Evolutionary conservation across 2,888 invertebrate genomes (phyloP).

Genomic region (Hedychridium roseum): DNA sequence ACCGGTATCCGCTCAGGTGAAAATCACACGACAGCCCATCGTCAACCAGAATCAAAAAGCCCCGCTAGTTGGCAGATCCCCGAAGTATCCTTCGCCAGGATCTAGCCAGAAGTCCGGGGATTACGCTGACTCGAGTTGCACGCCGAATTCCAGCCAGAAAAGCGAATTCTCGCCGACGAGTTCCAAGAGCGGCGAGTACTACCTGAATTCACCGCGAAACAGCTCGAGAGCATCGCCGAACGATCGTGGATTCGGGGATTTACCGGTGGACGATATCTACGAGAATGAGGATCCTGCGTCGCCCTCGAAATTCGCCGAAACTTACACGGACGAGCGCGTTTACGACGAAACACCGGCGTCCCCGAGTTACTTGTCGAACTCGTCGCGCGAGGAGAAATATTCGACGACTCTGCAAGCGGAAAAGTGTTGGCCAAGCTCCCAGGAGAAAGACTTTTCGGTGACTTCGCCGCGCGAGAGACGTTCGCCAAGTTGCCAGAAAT

Average conservation of each 20-base stretch:
- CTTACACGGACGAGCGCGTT: constrained; percentile 37
- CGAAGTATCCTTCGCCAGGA: constrained; percentile 52
- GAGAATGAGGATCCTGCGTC: constrained; percentile 30
- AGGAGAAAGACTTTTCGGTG: too few relatives aligned
- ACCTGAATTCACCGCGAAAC: constrained; percentile 46
- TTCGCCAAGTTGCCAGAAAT: too few relatives aligned
- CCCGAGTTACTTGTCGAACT: too few relatives aligned
- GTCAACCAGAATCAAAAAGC: constrained; percentile 44
- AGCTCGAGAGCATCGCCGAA: constrained; percentile 43
- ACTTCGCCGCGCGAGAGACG: too few relatives aligned
- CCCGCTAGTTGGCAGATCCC: constrained; percentile 36
- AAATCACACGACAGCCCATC: constrained; percentile 47
- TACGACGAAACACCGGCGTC: constrained; percentile 44
- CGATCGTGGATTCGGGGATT: constrained; percentile 24
- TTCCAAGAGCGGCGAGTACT: constrained; percentile 59
- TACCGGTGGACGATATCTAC: constrained; percentile 39
- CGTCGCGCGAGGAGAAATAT: constrained; percentile 21
- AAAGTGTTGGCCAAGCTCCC: too few relatives aligned
- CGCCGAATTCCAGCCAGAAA: constrained; percentile 58
- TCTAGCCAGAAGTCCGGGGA: constrained; percentile 57
- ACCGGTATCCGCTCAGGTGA: constrained; percentile 52
- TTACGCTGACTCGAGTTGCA: constrained; percentile 57
- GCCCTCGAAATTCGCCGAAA: constrained; percentile 8
- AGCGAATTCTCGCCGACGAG: constrained; percentile 57
- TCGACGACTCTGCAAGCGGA: too few relatives aligned